Percentiles rank a stretch among this genome's conserved stretches.
Evolutionary conservation across 2,797 vertebrate species (phyloP).

Genomic region (Anas bernieri): DNA sequence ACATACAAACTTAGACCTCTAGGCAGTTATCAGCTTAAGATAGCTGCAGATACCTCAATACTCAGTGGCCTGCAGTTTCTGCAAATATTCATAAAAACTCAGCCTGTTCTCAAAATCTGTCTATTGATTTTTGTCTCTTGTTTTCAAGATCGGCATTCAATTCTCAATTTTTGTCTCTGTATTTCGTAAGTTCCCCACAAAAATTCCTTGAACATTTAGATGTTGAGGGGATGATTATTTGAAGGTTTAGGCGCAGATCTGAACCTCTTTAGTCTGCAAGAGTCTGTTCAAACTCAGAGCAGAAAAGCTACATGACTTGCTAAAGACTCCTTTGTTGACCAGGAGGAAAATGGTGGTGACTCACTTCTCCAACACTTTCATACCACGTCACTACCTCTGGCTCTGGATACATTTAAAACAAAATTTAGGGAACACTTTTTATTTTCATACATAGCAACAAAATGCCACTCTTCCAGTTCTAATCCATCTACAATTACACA

Average conservation of each 20-base stretch:
- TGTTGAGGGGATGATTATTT: neutral
- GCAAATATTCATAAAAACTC: neutral
- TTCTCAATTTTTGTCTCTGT: neutral
- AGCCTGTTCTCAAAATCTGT: neutral
- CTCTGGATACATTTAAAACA: accelerated
- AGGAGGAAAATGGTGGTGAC: neutral
- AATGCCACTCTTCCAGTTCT: neutral
- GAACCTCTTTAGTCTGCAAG: neutral
- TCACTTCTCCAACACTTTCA: neutral
- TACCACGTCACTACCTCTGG: neutral
- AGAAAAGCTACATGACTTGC: neutral
- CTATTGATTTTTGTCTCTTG: neutral
- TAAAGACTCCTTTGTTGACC: neutral
- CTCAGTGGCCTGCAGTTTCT: neutral
- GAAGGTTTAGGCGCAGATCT: neutral
- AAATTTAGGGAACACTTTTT: neutral
- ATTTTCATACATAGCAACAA: neutral
- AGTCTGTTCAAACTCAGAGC: neutral
- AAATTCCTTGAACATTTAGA: neutral
- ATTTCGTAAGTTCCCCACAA: neutral
- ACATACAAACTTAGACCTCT: neutral
- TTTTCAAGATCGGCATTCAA: neutral
- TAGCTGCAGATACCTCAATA: neutral
- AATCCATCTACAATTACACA: neutral
- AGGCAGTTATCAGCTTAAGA: neutral